Evolutionary conservation across 2,888 invertebrate species (phyloP).

Genomic region (Oscheius onirici): DNA sequence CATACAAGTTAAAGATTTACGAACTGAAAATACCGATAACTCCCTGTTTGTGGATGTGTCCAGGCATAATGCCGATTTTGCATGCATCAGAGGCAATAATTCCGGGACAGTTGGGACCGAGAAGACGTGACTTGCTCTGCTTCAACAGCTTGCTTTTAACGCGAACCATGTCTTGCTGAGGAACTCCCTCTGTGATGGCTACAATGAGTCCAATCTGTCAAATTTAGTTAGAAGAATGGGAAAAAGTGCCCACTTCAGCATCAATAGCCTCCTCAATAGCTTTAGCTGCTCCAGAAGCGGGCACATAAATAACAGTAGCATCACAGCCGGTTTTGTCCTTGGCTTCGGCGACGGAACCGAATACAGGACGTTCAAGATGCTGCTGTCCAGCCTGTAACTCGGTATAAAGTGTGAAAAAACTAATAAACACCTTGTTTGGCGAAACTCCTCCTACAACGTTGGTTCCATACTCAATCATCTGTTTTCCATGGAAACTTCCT

Average conservation of each 20-base stretch:
- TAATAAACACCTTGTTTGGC: slow-evolving; percentile 45
- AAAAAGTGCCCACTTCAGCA: slow-evolving; percentile 46
- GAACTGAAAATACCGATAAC: slow-evolving; percentile 40
- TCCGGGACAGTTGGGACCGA: slow-evolving; percentile 99
- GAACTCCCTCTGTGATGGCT: slow-evolving; percentile 90
- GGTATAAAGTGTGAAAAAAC: background rate
- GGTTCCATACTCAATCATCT: slow-evolving; percentile 98
- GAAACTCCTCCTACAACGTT: slow-evolving; percentile 86
- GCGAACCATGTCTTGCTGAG: slow-evolving; percentile 87
- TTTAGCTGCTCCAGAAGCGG: slow-evolving; percentile 86
- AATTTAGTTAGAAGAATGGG: background rate
- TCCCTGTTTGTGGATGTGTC: slow-evolving; percentile 90
- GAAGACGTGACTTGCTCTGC: slow-evolving; percentile 83
- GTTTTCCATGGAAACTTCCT: slow-evolving; percentile 81
- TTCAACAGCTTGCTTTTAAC: slow-evolving; percentile 52
- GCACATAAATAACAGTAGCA: slow-evolving; percentile 95
- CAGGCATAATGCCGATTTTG: slow-evolving; percentile 99
- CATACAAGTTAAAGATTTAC: background rate
- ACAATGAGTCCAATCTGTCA: slow-evolving; percentile 80
- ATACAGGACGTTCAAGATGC: slow-evolving; percentile 89
- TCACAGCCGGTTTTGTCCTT: slow-evolving; percentile 84
- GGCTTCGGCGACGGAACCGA: slow-evolving; percentile 74
- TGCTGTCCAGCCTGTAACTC: slow-evolving; percentile 85
- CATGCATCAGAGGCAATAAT: slow-evolving; percentile 89
- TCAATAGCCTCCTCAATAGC: slow-evolving; percentile 78